Conservation (phyloP, 2,797 vertebrate species). For the Pagetopsis macropterus region DNA sequence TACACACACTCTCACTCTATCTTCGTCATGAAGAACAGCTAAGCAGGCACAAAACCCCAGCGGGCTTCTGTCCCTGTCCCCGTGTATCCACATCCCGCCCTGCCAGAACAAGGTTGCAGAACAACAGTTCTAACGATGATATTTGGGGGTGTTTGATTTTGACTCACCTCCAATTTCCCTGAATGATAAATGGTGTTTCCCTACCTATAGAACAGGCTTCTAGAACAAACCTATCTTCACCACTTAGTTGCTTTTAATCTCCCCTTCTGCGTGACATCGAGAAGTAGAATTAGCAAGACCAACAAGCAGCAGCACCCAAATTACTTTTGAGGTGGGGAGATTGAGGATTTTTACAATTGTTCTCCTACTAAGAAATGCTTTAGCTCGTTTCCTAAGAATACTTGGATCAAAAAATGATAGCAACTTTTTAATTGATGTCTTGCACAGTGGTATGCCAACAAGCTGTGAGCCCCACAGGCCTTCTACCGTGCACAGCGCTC, state of each 20-base stretch:
- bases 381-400: too few species aligned
- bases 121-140: conserved; percentile 31
- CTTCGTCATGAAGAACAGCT: conserved; percentile 67
- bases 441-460: too few species aligned
- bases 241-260: conserved; percentile 18
- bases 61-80: conserved; percentile 37
- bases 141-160: conserved; percentile 48
- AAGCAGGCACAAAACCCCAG: conserved; percentile 41
- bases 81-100: conserved; percentile 34
- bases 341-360: too few species aligned
- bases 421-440: too few species aligned
- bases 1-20: conserved; percentile 80
- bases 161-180: conserved; percentile 45
- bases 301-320: neutral
- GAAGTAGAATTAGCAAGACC: conserved; percentile 42
- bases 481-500: too few species aligned
- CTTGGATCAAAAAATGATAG: too few species aligned
- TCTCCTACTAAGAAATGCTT: too few species aligned
- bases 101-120: conserved; percentile 34
- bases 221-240: conserved; percentile 24
- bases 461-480: too few species aligned
- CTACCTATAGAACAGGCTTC: conserved; percentile 8
- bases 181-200: conserved; percentile 41
- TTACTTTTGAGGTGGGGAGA: too few species aligned
- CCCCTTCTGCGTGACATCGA: conserved; percentile 32